Evolutionary conservation across 2,888 invertebrate species (phyloP).

Genomic region (Teleogryllus oceanicus): DNA sequence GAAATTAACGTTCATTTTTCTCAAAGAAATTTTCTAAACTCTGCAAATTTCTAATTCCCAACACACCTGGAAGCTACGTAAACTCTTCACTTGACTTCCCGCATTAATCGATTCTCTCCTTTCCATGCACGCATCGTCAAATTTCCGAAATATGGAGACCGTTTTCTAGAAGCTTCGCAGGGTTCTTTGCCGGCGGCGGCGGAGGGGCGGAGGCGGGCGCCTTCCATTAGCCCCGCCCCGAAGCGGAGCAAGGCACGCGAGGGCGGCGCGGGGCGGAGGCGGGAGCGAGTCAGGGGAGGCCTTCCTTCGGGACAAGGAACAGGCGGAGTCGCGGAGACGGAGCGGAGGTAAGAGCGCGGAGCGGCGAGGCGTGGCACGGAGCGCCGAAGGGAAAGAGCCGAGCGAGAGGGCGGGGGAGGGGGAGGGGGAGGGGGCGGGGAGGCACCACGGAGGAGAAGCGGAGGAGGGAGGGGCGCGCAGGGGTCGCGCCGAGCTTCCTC

Average conservation of each 20-base stretch:
- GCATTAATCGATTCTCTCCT: too few relatives aligned
- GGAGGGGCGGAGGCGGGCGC: neutral
- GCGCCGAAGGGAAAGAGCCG: neutral
- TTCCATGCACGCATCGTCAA: neutral
- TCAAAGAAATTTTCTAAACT: too few relatives aligned
- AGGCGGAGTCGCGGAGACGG: slow-evolving; percentile 3
- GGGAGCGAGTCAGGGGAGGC: neutral
- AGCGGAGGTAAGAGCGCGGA: neutral
- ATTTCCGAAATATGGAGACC: neutral
- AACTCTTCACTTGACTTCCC: too few relatives aligned
- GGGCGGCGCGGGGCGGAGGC: neutral
- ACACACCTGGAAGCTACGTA: too few relatives aligned
- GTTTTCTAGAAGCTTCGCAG: neutral
- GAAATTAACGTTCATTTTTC: too few relatives aligned
- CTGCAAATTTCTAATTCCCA: too few relatives aligned
- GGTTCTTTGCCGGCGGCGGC: neutral
- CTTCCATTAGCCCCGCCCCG: too few relatives aligned
- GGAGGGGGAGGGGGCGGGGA: neutral
- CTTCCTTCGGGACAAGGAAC: slow-evolving; percentile 18
- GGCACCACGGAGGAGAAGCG: neutral
- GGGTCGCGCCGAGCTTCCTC: neutral
- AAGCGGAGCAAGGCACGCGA: neutral
- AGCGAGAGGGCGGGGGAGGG: too few relatives aligned
- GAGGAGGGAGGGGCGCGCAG: neutral
- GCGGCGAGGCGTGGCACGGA: neutral